Conservation (phyloP, 2,113 vertebrate species). For the Neotragus pygmaeus region DNA sequence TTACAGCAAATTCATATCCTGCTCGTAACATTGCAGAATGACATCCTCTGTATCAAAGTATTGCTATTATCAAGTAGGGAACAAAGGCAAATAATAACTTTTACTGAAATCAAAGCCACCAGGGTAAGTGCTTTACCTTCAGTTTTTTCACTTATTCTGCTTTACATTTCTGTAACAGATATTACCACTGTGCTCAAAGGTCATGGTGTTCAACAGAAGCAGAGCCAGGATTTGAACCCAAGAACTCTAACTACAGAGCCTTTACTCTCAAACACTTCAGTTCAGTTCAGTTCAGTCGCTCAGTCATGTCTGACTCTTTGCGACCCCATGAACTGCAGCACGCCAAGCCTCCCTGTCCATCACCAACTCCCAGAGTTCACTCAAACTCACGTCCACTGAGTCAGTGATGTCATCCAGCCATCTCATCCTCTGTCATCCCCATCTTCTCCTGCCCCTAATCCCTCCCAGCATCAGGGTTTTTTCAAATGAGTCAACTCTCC, state of each 20-base stretch:
- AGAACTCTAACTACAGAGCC: neutral
- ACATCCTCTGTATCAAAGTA: neutral
- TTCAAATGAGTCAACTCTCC: no score
- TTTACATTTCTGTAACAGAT: neutral
- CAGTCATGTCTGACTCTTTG: no score
- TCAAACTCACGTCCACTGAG: no score
- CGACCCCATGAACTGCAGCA: no score
- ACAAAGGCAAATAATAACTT: neutral
- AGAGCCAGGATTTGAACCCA: neutral
- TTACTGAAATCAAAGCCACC: neutral
- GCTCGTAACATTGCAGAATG: slow-evolving; percentile 12
- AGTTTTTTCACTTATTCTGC: neutral
- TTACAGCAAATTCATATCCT: slow-evolving; percentile 21
- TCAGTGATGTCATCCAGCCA: no score
- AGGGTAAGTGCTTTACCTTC: neutral
- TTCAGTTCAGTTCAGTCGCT: no score
- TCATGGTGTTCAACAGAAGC: neutral
- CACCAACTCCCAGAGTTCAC: no score
- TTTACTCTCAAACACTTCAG: neutral
- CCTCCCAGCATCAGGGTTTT: no score
- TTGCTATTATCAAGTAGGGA: neutral
- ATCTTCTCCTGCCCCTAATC: no score
- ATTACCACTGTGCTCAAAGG: neutral
- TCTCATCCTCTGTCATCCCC: no score
- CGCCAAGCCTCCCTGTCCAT: no score